Evolutionary conservation across 2,888 invertebrate species (phyloP).

Genomic region (Holacanthella duospinosa): DNA sequence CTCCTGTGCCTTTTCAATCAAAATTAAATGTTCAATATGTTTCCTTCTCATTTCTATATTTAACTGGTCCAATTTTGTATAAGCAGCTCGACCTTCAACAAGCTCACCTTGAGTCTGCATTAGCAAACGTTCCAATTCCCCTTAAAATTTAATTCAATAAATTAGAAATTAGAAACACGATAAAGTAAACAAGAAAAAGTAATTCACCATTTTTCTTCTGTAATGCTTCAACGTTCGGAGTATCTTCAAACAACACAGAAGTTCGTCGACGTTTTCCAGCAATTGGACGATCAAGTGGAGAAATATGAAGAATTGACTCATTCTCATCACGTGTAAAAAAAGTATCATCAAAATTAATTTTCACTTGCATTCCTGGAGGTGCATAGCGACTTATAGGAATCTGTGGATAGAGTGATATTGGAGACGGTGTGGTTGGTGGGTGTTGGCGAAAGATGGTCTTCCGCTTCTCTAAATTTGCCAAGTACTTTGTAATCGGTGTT

Average conservation of each 20-base stretch:
- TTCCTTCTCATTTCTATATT: conserved; percentile 19
- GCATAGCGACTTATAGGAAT: neutral
- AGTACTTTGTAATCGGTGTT: conserved; percentile 29
- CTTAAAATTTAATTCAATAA: conserved; percentile 14
- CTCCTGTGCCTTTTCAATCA: conserved; percentile 16
- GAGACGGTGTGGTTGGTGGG: neutral
- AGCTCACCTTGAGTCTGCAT: conserved; percentile 31
- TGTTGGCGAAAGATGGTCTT: neutral
- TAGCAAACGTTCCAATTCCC: conserved; percentile 27
- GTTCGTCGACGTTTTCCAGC: neutral
- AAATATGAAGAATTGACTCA: conserved; percentile 22
- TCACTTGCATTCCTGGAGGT: conserved; percentile 15
- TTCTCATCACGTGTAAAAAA: conserved; percentile 22
- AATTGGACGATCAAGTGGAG: conserved; percentile 6
- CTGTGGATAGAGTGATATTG: neutral
- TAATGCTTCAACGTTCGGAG: conserved; percentile 19
- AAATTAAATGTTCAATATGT: conserved; percentile 21
- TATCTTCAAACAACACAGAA: neutral
- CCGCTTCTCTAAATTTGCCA: conserved; percentile 16
- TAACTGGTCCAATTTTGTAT: conserved; percentile 28
- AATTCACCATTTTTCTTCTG: conserved; percentile 23
- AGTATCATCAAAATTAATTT: conserved; percentile 30
- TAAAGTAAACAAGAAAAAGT: neutral
- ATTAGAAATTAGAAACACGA: neutral
- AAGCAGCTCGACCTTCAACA: conserved; percentile 25